Evolutionary conservation across 2,797 vertebrate genomes (phyloP), one percentile per base, ranked within the genome.

Genomic region (Adrianichthys oophorus): DNA sequence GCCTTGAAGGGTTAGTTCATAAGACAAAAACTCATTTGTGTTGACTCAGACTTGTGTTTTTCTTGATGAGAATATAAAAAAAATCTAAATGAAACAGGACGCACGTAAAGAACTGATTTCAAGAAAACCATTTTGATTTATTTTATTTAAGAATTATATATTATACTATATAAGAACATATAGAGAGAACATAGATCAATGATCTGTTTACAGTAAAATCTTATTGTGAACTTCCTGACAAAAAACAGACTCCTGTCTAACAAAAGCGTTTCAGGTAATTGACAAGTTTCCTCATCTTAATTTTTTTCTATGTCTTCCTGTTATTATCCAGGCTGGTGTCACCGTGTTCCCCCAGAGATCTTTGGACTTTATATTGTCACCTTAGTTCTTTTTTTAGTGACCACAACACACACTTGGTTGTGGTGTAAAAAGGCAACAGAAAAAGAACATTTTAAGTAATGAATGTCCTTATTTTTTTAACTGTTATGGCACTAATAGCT

Each of bases 1-100:
- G 4, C 52, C 42, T 70, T 60, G 13, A 40, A 15, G 23, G 24
- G 54, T 32, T 58, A 57, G 62, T 61, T 68, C 55, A 45, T 44
- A 4, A 17, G 46, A 48, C 10, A 59, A 5, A 45, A 14, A 59
- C 37, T 8, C 19, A 32, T 60, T n/a, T 16, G 3, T 48, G 56
- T 4, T 7, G 29, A 58, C 40, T 19, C 26, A 37, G 10, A 37
- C 2, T 19, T n/a, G 24, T 24, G 4, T 29, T 58, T 41, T 45
- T 48, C 32, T 62, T 7, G 42, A 54, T 14, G n/a, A 8, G 55
- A 54, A 57, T 65, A 13, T 29, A 23, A 42, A 32, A 4, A 4
- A 60, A 32, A 49, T 68, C 13, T 24, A 16, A 47, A 50, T 29
- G 53, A 45, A 13, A 12, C 32, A 10, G 10, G 32, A 37, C 32